Conservation (phyloP, 2,888 invertebrate genomes). For the Chymomyza caudatula region DNA sequence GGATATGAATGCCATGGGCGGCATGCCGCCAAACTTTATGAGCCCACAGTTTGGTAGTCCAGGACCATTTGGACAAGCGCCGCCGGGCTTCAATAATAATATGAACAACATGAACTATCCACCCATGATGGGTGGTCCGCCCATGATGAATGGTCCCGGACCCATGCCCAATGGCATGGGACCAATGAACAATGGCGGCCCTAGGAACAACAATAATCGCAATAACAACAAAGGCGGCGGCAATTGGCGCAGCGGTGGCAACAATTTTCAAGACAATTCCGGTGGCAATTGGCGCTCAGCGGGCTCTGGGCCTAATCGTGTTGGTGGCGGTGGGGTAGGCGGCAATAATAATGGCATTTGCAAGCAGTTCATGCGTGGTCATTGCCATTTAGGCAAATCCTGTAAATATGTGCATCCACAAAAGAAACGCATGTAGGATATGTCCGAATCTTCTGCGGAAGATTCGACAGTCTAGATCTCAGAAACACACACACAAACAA, state of each 20-base stretch:
- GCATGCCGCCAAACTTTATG: conserved; percentile 51
- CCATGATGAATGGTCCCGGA: conserved; percentile 62
- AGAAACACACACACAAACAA: background rate
- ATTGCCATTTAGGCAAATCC: conserved; percentile 88
- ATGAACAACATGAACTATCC: conserved; percentile 57
- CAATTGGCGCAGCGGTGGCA: conserved; percentile 76
- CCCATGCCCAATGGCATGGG: conserved; percentile 66
- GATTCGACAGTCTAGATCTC: conserved; percentile 63
- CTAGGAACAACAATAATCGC: conserved; percentile 52
- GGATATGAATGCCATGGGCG: conserved; percentile 40
- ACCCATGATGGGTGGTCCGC: conserved; percentile 64
- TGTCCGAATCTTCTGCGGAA: conserved; percentile 60
- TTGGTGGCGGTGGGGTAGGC: conserved; percentile 64
- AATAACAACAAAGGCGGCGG: conserved; percentile 55
- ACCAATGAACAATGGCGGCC: conserved; percentile 61
- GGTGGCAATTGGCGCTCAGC: conserved; percentile 80
- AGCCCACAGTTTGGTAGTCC: conserved; percentile 55
- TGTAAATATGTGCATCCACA: conserved; percentile 90
- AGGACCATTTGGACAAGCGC: conserved; percentile 30
- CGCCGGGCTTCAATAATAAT: conserved; percentile 48
- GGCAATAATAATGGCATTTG: conserved; percentile 80
- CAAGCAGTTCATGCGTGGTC: conserved; percentile 89
- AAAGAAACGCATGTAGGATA: conserved; percentile 74
- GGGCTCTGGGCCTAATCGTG: conserved; percentile 77
- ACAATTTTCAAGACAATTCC: conserved; percentile 69